Conservation (phyloP, 2,113 vertebrate species). For the Mesocricetus auratus region DNA sequence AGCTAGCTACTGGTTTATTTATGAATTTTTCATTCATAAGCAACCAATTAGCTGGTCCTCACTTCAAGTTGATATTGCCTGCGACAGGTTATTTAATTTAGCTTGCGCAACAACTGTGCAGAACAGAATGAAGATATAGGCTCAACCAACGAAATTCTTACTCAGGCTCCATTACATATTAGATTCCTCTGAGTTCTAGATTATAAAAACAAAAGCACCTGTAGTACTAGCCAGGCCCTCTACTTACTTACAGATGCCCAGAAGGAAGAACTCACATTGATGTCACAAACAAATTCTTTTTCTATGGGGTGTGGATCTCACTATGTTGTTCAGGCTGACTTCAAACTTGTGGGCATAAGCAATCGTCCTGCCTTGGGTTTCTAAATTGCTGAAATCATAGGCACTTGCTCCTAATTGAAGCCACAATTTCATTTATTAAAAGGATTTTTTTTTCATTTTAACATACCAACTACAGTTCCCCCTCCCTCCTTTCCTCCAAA, state of each 20-base stretch:
- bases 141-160: background rate
- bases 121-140: background rate
- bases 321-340: background rate
- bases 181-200: background rate
- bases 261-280: background rate
- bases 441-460: too few relatives aligned
- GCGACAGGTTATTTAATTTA: background rate
- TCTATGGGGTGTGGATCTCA: background rate
- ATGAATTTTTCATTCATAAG: background rate
- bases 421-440: background rate
- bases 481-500: too few relatives aligned
- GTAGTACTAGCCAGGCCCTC: background rate
- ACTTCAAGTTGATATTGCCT: background rate
- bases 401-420: background rate
- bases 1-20: background rate
- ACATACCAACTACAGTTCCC: too few relatives aligned
- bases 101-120: background rate
- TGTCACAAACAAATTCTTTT: background rate
- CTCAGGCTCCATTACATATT: background rate
- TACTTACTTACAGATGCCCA: background rate
- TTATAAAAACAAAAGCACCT: background rate
- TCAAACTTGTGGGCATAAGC: background rate
- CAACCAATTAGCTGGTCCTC: background rate
- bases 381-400: too few relatives aligned
- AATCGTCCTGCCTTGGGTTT: background rate